Percentiles rank a stretch among this genome's conserved stretches.
Evolutionary conservation across 2,113 vertebrate species (phyloP).

Genomic region (Atrichornis clamosus): DNA sequence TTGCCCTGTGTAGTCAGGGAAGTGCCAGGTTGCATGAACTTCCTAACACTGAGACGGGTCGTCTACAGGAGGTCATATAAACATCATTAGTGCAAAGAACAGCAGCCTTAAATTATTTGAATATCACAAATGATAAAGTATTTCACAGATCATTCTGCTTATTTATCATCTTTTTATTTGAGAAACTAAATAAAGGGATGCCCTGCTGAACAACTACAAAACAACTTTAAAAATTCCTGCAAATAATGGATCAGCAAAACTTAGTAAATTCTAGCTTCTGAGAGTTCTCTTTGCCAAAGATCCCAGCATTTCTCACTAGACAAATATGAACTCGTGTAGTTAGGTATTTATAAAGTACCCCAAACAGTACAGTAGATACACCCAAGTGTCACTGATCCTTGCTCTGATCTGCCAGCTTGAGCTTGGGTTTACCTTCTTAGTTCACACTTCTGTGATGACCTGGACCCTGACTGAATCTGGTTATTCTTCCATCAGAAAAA

Average conservation of each 20-base stretch:
- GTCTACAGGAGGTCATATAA: not conserved
- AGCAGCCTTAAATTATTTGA: not conserved
- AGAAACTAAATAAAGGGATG: not conserved
- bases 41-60: rapidly evolving
- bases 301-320: not conserved
- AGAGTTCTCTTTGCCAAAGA: not conserved
- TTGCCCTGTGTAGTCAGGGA: not conserved
- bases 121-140: not conserved
- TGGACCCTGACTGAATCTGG: not conserved
- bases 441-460: not conserved
- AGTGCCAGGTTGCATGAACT: not conserved
- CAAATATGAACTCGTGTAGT: not conserved
- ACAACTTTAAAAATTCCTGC: not conserved
- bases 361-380: not conserved
- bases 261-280: not conserved
- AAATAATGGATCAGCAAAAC: not conserved
- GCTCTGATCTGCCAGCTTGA: not conserved
- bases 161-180: not conserved
- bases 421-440: not conserved
- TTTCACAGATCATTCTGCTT: not conserved
- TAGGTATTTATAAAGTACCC: not conserved
- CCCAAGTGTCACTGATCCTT: not conserved
- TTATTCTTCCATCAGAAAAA: not conserved
- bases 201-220: not conserved
- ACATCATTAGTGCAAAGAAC: not conserved